Evolutionary conservation across 2,113 vertebrate species (phyloP).

Genomic region (Hemichromis elongatus): DNA sequence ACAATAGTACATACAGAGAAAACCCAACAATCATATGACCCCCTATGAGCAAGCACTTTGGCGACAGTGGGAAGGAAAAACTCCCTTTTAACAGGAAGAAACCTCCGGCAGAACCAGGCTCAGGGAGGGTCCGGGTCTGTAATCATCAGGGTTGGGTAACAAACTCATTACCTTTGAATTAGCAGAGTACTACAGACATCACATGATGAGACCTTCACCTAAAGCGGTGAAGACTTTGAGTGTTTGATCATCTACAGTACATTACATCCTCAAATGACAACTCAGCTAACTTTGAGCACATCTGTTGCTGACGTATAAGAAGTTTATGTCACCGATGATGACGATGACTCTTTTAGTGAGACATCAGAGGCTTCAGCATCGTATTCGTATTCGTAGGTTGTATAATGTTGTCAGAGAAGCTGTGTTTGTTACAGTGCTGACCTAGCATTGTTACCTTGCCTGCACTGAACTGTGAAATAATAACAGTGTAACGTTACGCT

Average conservation of each 20-base stretch:
- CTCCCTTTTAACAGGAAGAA: too few species aligned
- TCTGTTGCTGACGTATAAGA: background rate
- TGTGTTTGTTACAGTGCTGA: too few species aligned
- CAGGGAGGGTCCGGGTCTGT: rapidly evolving
- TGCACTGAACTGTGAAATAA: too few species aligned
- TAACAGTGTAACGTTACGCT: too few species aligned
- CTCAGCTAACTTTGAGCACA: background rate
- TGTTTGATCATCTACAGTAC: background rate
- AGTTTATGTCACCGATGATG: rapidly evolving
- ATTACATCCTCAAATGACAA: background rate
- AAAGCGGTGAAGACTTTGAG: background rate
- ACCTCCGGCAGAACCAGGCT: too few species aligned
- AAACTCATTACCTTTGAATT: background rate
- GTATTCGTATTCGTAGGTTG: background rate
- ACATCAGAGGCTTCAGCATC: background rate
- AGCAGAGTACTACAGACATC: rapidly evolving
- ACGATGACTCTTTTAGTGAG: background rate
- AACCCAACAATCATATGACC: too few species aligned
- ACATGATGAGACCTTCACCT: background rate
- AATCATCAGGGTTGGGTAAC: background rate
- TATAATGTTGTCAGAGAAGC: background rate
- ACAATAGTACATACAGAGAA: too few species aligned
- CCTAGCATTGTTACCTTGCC: too few species aligned
- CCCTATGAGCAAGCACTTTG: too few species aligned
- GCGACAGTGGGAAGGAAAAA: too few species aligned